Evolutionary conservation across 1,140 invertebrate species (phyloP).

Genomic region (Leucophenga varia): DNA sequence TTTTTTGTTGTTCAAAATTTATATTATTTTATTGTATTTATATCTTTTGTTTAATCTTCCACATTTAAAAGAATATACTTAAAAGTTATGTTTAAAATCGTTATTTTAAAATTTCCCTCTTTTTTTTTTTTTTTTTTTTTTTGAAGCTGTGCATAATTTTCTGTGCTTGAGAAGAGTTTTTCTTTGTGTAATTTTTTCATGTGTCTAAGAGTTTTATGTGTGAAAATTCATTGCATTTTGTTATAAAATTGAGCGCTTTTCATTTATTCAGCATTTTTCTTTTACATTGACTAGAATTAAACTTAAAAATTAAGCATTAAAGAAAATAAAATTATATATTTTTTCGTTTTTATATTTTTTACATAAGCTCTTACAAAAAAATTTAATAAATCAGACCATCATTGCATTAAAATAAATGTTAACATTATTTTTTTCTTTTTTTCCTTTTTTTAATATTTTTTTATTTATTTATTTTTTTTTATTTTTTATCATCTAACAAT

Average conservation of each 20-base stretch:
- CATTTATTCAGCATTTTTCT: no score
- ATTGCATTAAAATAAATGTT: background rate
- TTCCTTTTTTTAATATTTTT: slow-evolving; percentile 11
- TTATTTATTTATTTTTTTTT: slow-evolving; percentile 11
- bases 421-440: slow-evolving; percentile 24
- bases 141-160: no score
- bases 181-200: slow-evolving; percentile 20
- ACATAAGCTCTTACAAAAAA: slow-evolving; percentile 35
- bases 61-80: no score
- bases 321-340: slow-evolving; percentile 21
- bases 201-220: slow-evolving; percentile 18
- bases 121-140: slow-evolving; percentile 8
- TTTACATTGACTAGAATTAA: slow-evolving; percentile 16
- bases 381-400: slow-evolving; percentile 24
- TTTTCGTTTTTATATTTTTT: slow-evolving; percentile 13
- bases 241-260: slow-evolving; percentile 28
- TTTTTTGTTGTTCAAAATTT: slow-evolving; percentile 33
- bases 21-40: slow-evolving; percentile 47
- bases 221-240: slow-evolving; percentile 47
- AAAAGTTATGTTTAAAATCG: slow-evolving; percentile 33
- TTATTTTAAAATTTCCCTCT: slow-evolving; percentile 33
- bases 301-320: slow-evolving; percentile 26
- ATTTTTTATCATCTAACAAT: no score
- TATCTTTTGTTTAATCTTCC: slow-evolving; percentile 18
- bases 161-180: no score